Percentiles rank a stretch among this genome's conserved stretches.
Conservation (phyloP, 2,113 vertebrate species). For the Pterocles burchelli region DNA sequence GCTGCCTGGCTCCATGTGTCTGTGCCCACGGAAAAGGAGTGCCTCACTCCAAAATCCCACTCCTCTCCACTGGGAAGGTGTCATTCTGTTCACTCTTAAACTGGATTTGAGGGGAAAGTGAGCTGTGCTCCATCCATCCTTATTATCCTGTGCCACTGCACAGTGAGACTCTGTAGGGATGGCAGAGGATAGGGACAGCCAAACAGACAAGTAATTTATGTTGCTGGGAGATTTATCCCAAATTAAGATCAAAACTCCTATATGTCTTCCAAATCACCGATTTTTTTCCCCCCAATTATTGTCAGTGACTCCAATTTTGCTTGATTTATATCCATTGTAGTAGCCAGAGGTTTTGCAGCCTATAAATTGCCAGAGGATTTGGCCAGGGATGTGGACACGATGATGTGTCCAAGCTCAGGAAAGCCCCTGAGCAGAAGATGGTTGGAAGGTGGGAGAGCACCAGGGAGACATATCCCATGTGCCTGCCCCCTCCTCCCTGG, state of each 20-base stretch:
- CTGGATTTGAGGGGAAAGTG: neutral
- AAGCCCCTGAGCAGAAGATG: neutral
- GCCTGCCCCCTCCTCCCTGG: neutral
- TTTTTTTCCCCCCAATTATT: neutral
- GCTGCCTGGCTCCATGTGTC: neutral
- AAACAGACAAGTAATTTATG: neutral
- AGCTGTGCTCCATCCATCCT: neutral
- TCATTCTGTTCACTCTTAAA: neutral
- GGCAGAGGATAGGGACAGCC: neutral
- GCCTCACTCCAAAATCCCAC: neutral
- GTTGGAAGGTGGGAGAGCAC: neutral
- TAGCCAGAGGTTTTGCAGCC: conserved; percentile 11
- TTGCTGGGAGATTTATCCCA: conserved; percentile 28
- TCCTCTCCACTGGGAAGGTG: neutral
- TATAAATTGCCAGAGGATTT: conserved; percentile 11
- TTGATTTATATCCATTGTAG: conserved; percentile 23
- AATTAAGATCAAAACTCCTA: conserved; percentile 33
- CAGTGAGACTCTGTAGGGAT: neutral
- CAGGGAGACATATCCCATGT: accelerated
- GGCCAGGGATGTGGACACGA: neutral
- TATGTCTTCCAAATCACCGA: conserved; percentile 17
- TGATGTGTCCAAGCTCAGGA: neutral
- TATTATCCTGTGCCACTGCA: neutral
- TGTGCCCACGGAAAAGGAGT: neutral
- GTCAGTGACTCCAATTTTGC: neutral